Evolutionary conservation across 2,113 vertebrate species (phyloP).

Genomic region (Nannospalax galili): DNA sequence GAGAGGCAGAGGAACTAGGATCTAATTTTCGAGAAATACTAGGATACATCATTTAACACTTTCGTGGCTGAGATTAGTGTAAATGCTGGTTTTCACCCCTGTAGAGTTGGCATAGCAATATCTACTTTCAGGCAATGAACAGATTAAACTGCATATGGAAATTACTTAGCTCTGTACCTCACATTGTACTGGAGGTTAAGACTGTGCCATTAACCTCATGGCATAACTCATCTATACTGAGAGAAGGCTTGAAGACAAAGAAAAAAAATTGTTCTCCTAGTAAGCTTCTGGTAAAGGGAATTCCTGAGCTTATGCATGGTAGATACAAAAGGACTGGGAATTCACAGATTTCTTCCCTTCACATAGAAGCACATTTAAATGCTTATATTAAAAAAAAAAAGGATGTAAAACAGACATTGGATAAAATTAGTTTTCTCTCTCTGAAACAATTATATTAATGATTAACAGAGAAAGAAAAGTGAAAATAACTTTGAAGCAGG

Average conservation of each 20-base stretch:
- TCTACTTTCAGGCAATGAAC: neutral
- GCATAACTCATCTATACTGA: neutral
- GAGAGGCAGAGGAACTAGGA: neutral
- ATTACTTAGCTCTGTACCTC: neutral
- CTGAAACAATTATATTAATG: slow-evolving; percentile 15
- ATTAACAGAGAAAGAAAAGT: neutral
- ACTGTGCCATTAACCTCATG: neutral
- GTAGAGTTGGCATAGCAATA: neutral
- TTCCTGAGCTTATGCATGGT: neutral
- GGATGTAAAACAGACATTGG: neutral
- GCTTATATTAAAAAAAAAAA: neutral
- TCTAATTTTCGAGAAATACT: neutral
- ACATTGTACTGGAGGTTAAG: neutral
- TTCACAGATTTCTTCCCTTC: neutral
- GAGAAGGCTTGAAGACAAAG: neutral
- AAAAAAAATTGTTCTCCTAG: neutral
- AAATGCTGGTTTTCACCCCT: neutral
- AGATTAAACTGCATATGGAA: neutral
- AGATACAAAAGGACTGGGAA: neutral
- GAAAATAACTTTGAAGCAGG: neutral
- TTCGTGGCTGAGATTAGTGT: neutral
- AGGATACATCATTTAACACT: neutral
- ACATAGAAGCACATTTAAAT: slow-evolving; percentile 19
- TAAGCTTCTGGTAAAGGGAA: neutral
- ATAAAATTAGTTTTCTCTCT: slow-evolving; percentile 14